Evolutionary conservation across 2,888 invertebrate species (phyloP).

Genomic region (Fragum whitleyi): DNA sequence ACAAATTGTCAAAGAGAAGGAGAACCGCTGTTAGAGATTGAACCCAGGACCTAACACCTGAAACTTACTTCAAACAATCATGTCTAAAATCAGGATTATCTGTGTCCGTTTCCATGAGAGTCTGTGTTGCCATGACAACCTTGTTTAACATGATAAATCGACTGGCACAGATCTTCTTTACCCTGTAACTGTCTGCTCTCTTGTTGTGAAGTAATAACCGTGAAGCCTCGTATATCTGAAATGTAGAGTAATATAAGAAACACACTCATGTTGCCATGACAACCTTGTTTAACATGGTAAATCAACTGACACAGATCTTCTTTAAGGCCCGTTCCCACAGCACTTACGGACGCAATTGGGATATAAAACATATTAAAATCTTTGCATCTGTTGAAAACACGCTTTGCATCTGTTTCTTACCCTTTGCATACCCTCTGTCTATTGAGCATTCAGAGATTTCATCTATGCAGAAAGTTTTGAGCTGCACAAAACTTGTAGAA

Average conservation of each 20-base stretch:
- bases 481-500: too few relatives aligned
- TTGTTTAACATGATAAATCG: slow-evolving; percentile 52
- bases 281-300: slow-evolving; percentile 45
- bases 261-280: slow-evolving; percentile 62
- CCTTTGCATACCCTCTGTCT: too few relatives aligned
- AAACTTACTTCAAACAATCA: slow-evolving; percentile 63
- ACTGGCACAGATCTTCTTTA: slow-evolving; percentile 56
- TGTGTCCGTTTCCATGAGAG: slow-evolving; percentile 66
- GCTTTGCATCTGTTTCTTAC: too few relatives aligned
- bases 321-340: too few relatives aligned
- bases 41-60: too few relatives aligned
- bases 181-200: slow-evolving; percentile 33
- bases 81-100: slow-evolving; percentile 53
- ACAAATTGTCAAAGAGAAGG: too few relatives aligned
- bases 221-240: slow-evolving; percentile 40
- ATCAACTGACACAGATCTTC: slow-evolving; percentile 56
- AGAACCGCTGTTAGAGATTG: too few relatives aligned
- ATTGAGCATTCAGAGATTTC: too few relatives aligned
- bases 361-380: too few relatives aligned
- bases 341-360: too few relatives aligned
- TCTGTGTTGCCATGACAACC: slow-evolving; percentile 57
- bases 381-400: too few relatives aligned
- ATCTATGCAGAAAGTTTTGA: too few relatives aligned
- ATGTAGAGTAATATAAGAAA: not conserved
- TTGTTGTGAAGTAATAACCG: slow-evolving; percentile 45